phyloP scores from a whole-genome alignment of 64 coral and sea anemone genomes.

The Pocillopora damicornis region DNA sequence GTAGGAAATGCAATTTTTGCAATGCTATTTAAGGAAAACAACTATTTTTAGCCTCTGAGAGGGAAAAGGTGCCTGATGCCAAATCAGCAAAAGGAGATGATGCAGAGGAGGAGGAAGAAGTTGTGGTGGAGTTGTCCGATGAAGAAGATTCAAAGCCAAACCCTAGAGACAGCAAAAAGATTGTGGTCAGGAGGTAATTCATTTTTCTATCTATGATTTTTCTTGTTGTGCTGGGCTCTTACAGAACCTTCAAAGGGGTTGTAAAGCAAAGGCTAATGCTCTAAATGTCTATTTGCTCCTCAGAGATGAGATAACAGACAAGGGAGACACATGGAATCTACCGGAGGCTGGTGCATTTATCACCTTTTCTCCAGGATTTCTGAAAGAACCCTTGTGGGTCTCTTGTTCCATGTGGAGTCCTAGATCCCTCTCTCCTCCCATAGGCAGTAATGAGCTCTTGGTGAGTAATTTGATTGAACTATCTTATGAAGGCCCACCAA shows the following conservation, averaged over 20 bases:
- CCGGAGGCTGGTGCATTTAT: neutral
- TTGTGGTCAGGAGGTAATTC: no score
- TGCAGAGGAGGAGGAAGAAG: neutral
- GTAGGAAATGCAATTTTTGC: no score
- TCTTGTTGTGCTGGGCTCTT: no score
- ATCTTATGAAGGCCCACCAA: neutral
- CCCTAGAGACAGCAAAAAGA: no score
- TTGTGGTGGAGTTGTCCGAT: neutral
- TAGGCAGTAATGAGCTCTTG: neutral
- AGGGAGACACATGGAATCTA: neutral
- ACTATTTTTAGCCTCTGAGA: neutral
- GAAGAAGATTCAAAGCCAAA: no score
- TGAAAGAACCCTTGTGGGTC: neutral
- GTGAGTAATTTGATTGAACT: conserved; percentile 24
- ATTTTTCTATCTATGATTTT: no score
- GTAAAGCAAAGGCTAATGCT: neutral
- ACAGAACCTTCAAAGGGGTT: no score
- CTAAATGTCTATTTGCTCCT: neutral
- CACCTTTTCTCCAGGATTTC: neutral
- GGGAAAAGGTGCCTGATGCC: neutral
- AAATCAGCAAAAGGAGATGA: neutral
- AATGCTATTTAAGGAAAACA: neutral
- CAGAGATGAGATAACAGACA: neutral
- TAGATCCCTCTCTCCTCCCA: neutral
- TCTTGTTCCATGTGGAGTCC: conserved; percentile 1